Percentiles rank a stretch among this genome's conserved stretches.
phyloP scores from a whole-genome alignment of 2,888 invertebrate species.

The Aphodius granarius region DNA sequence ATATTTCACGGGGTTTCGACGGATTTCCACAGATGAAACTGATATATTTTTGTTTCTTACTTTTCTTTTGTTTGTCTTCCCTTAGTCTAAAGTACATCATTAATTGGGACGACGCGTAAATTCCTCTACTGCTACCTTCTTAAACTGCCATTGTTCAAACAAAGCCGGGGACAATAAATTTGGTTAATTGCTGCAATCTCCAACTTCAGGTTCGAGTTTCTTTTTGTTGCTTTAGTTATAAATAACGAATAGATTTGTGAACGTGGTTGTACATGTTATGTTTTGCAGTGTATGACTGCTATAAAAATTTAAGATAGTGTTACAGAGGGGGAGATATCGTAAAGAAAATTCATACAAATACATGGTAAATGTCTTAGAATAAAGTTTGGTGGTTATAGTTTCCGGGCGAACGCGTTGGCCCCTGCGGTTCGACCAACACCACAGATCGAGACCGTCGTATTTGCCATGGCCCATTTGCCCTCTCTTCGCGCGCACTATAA shows the following conservation, averaged over 20 bases:
- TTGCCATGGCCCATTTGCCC: constrained; percentile 52
- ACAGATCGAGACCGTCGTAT: constrained; percentile 42
- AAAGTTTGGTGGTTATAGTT: constrained; percentile 48
- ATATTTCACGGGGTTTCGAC: constrained; percentile 54
- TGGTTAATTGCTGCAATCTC: background rate
- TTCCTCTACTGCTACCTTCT: background rate
- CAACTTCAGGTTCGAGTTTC: background rate
- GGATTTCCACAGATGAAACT: constrained; percentile 52
- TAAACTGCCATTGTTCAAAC: background rate
- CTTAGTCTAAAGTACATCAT: constrained; percentile 4
- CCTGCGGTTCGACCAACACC: constrained; percentile 36
- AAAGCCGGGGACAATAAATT: background rate
- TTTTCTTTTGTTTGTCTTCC: constrained; percentile 34
- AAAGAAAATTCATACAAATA: constrained; percentile 51
- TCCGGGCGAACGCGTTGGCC: constrained; percentile 39
- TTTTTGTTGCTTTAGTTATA: background rate
- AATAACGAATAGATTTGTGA: background rate
- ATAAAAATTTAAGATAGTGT: background rate
- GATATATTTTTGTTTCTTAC: constrained; percentile 44
- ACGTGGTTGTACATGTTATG: background rate
- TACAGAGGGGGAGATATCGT: constrained; percentile 13
- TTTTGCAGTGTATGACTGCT: background rate
- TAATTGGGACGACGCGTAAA: background rate
- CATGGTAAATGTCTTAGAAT: constrained; percentile 52
- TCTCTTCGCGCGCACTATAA: constrained; percentile 42